Base-by-base conservation (phyloP, 2,113 vertebrate genomes). In the Pterocles orientalis region DNA sequence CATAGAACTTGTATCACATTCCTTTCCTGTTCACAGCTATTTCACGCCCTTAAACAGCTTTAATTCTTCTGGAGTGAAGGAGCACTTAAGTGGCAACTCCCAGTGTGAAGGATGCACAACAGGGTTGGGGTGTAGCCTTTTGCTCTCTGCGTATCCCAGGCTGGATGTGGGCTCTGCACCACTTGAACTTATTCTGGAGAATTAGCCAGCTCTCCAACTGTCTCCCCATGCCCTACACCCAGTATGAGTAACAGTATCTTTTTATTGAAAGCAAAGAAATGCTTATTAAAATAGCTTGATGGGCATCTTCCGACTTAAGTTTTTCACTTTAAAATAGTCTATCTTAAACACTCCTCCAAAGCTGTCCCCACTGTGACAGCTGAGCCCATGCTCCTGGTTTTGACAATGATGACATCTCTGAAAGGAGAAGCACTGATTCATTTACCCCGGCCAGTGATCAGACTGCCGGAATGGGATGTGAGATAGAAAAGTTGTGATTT, bases 1-100 rank as follows among this genome's bases (percentile, higher is more conserved):
- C 79, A 51, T 7, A 73, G 71, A 80, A 83, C 76, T 90, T 93
- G 80, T 66, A 91, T 77, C 66, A 85, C 85, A 78, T 94, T 94
- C 85, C 34, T 86, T 83, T 73, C 90, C 56, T 88, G 51, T 70
- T 94, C 85, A 70, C 82, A 88, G 82, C 76, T 75, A 75, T 90
- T 95, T 94, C 90, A 94, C 13, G 18, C 43, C 78, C 56, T 29
- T 86, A 58, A 77, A 57, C 50, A 73, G 70, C 60, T 80, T 54
- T 17, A 91, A 85, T 86, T 93, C 85, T 54, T 77, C 66, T 82
- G 45, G 91, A 86, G 60, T 43, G 71, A 88, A 88, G 79, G 62
- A 92, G 60, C n/a, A 50, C 62, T 80, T 79, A 79, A 88, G 79
- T 54, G 68, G 39, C 82, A 94, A 51, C 66, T 88, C 62, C 34